phyloP scores from a whole-genome alignment of 2,113 vertebrate species.

The Saguinus midas region DNA sequence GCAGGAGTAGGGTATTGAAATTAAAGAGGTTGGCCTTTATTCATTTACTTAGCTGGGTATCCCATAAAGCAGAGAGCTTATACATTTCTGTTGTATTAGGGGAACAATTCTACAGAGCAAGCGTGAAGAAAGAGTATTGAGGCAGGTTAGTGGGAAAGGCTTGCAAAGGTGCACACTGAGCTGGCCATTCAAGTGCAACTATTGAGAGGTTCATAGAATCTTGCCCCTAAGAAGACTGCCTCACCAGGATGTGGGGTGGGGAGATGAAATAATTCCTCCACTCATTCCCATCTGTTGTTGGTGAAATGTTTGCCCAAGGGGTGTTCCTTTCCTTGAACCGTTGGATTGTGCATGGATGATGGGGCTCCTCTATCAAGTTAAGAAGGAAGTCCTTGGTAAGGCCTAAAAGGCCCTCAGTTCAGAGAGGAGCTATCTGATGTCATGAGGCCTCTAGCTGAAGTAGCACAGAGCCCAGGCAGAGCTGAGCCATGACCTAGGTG shows the following conservation, averaged over 20 bases:
- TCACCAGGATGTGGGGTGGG: too few species aligned
- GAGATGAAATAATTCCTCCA: background rate
- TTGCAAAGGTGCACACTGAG: rapidly evolving
- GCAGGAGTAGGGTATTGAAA: too few species aligned
- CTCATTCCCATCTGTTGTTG: too few species aligned
- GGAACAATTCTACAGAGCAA: background rate
- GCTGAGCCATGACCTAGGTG: rapidly evolving
- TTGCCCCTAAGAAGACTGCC: background rate
- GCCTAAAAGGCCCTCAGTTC: background rate
- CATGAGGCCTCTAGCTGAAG: rapidly evolving
- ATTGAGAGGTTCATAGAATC: background rate
- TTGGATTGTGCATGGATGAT: rapidly evolving
- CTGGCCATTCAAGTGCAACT: rapidly evolving
- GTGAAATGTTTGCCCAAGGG: background rate
- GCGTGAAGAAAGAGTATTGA: background rate
- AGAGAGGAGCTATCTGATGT: background rate
- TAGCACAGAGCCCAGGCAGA: background rate
- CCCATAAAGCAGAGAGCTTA: background rate
- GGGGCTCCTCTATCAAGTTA: too few species aligned
- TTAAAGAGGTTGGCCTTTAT: background rate
- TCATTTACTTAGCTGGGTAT: background rate
- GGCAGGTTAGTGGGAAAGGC: background rate
- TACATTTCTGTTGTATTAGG: background rate
- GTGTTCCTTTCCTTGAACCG: background rate
- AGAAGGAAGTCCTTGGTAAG: background rate